Evolutionary conservation across 2,888 invertebrate species (phyloP).

Genomic region (Caenorhabditis sp.): DNA sequence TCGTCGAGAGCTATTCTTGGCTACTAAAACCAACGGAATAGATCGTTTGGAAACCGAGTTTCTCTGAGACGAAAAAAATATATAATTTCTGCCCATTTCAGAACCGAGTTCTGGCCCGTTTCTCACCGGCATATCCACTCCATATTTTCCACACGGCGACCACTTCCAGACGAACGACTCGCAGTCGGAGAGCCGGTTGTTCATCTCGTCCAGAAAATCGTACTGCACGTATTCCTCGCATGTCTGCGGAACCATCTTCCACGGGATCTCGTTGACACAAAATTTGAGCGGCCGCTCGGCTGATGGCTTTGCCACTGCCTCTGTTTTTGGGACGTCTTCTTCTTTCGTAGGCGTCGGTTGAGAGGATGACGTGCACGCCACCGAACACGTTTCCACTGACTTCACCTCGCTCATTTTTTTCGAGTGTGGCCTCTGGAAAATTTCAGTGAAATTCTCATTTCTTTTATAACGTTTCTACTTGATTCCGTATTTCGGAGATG

Average conservation of each 20-base stretch:
- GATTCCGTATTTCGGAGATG: constrained; percentile 25
- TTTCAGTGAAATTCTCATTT: not conserved
- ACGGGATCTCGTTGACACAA: constrained; percentile 55
- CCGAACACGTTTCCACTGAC: constrained; percentile 7
- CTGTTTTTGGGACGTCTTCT: not conserved
- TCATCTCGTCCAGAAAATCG: constrained; percentile 32
- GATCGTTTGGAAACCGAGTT: too few species aligned
- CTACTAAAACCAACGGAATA: not conserved
- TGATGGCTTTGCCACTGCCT: not conserved
- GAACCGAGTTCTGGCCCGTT: not conserved
- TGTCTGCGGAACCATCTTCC: constrained; percentile 56
- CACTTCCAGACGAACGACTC: constrained; percentile 67
- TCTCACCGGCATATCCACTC: constrained; percentile 57
- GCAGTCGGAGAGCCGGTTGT: constrained; percentile 36
- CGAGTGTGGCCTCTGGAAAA: not conserved
- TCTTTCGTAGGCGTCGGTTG: too few species aligned
- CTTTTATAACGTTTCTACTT: constrained; percentile 15
- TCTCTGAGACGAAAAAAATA: too few species aligned
- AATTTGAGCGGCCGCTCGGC: not conserved
- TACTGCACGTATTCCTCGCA: constrained; percentile 12
- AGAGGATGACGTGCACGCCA: constrained; percentile 9
- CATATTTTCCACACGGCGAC: constrained; percentile 63
- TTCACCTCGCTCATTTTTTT: constrained; percentile 32
- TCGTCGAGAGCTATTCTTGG: too few species aligned
- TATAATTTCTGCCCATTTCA: not conserved